Evolutionary conservation across 2,797 vertebrate species (phyloP), one percentile per base, ranked within the genome.

Genomic region (Crenichthys baileyi): DNA sequence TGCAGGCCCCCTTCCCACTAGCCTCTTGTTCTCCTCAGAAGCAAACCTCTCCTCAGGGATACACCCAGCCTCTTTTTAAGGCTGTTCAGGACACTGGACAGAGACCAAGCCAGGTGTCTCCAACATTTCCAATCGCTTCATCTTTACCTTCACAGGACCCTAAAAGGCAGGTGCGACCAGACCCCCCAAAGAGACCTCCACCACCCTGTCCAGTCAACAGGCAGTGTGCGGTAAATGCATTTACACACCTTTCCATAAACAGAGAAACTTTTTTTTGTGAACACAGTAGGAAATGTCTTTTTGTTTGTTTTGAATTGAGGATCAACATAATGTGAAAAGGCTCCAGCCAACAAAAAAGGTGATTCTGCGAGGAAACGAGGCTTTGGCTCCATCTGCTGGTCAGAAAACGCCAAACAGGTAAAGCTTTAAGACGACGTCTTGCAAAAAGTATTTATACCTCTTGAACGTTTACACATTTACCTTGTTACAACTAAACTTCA

Each of bases 111-210:
- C 82, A 79, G 68, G 88, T 87, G 68, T 92, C 92, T 29, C 83
- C 76, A 1, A 75, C 83, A n/a, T 80, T 79, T 24, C 76, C 85
- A 67, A 73, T 55, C 70, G 83, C 82, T 70, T 91, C 76, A 60
- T 84, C 65, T 85, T 83, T 83, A 88, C 87, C 77, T 79, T 82
- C 39, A 51, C 67, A 29, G 56, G 77, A n/a, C 2, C 8, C 39
- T 73, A 89, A 85, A 90, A 46, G 53, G 53, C 77, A 20, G 1
- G 15, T 67, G 4, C 73, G 89, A 26, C 92, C 96, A 26, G 94
- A 92, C 24, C 97, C 97, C 2, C 98, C 98, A 0, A 97, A 72
- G 90, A 95, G 97, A 84, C 97, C 98, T 68, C 96, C 96, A 1
- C 98, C 98, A 1, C 97, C 96, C 0, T 96, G 96, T 86, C 98